Percentiles rank a stretch among this genome's conserved stretches.
These are phyloP conservation scores for Halocynthia roretzi DNA, from an alignment of 23 tunicate genomes.

Conservation along the genomic window DNA sequence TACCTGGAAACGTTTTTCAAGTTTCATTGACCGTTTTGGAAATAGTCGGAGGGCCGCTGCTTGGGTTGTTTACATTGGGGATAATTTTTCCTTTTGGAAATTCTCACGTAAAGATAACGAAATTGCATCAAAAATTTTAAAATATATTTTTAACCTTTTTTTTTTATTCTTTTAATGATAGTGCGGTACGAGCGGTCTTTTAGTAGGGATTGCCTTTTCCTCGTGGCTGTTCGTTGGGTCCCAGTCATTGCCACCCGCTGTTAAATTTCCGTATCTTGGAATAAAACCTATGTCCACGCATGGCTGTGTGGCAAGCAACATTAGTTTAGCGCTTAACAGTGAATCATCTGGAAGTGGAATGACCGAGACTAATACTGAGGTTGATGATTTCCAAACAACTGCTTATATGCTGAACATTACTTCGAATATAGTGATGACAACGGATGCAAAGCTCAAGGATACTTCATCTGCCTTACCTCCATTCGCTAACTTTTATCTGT, in stretches of 20 bases:
- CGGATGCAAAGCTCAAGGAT: background rate
- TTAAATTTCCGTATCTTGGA: background rate
- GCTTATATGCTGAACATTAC: background rate
- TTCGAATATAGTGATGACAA: constrained; percentile 2
- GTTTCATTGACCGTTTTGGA: constrained; percentile 16
- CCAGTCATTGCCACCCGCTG: background rate
- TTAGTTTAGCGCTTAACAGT: no score
- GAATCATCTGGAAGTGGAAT: background rate
- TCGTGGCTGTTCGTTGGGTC: constrained; percentile 16
- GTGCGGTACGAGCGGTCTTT: constrained; percentile 1
- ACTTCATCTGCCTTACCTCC: constrained; percentile 4
- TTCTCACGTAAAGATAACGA: background rate
- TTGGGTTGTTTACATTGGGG: constrained; percentile 18
- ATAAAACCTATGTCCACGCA: background rate
- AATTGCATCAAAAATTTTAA: background rate
- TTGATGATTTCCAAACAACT: constrained; percentile 5
- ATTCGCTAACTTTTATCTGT: constrained; percentile 45
- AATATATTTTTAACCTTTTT: background rate
- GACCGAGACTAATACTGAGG: background rate
- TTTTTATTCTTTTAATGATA: constrained; percentile 4
- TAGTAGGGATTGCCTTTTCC: constrained; percentile 2
- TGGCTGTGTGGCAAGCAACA: background rate
- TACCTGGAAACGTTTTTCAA: constrained; percentile 15
- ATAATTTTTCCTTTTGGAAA: constrained; percentile 13
- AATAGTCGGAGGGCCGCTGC: constrained; percentile 25